Percentiles rank a stretch among this genome's conserved stretches.
These are phyloP conservation scores for Tachina lurida DNA, from an alignment of 2,888 invertebrate species.

Conservation along the genomic window DNA sequence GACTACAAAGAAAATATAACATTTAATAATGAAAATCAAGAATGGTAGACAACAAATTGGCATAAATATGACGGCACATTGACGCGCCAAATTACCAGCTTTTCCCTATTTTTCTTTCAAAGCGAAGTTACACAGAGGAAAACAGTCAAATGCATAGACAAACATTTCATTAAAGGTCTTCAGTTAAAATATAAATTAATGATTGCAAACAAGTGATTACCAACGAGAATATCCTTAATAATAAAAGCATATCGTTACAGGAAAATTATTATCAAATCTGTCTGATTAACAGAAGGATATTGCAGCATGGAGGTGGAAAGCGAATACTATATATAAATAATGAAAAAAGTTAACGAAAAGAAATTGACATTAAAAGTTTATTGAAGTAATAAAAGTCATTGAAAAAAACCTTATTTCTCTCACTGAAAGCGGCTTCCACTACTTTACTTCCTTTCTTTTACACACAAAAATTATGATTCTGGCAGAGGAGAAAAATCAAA, in stretches of 20 bases:
- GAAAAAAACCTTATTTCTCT: neutral
- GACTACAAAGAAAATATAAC: constrained; percentile 24
- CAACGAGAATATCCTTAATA: constrained; percentile 37
- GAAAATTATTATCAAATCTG: neutral
- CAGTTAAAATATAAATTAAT: neutral
- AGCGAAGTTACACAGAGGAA: neutral
- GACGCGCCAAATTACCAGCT: constrained; percentile 58
- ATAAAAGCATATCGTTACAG: neutral
- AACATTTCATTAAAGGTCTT: constrained; percentile 10
- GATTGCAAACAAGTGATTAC: constrained; percentile 30
- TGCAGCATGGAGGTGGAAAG: neutral
- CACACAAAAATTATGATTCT: too few relatives aligned
- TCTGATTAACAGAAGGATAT: neutral
- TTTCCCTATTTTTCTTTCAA: neutral
- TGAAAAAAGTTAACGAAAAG: neutral
- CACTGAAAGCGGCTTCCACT: neutral
- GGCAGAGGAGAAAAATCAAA: too few relatives aligned
- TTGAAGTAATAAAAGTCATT: neutral
- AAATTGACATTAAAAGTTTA: neutral
- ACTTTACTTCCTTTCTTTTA: too few relatives aligned
- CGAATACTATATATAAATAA: neutral
- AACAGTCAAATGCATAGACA: neutral
- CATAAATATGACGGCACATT: constrained; percentile 62
- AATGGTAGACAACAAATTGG: constrained; percentile 59
- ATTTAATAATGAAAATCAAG: constrained; percentile 10